phyloP scores from a whole-genome alignment of 1,140 invertebrate genomes.

The Drosophila willistoni region DNA sequence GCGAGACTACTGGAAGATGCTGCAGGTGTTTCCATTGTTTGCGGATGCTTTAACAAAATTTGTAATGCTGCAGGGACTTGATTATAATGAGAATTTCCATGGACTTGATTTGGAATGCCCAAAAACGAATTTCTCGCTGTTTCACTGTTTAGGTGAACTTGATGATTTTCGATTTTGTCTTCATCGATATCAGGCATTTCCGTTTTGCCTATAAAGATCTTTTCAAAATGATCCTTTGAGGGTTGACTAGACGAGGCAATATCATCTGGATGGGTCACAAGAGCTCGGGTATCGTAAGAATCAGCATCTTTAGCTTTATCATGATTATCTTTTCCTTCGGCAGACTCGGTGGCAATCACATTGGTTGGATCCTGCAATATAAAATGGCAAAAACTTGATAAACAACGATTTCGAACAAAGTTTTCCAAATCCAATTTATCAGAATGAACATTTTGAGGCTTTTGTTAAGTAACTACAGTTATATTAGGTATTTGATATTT shows the following conservation, averaged over 20 bases:
- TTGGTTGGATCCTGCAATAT: too few relatives aligned
- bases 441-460: too few relatives aligned
- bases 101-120: constrained; percentile 2
- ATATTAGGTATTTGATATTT: too few relatives aligned
- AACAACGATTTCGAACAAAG: too few relatives aligned
- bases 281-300: too few relatives aligned
- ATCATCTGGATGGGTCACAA: constrained; percentile 3
- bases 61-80: not conserved
- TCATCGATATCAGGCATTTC: constrained; percentile 35
- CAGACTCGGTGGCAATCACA: too few relatives aligned
- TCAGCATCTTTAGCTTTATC: too few relatives aligned
- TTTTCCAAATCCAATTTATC: not conserved
- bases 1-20: not conserved
- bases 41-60: not conserved
- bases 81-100: not conserved
- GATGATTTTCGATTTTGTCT: not conserved
- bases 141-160: not conserved
- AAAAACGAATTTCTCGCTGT: too few relatives aligned
- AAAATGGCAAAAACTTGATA: too few relatives aligned
- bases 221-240: constrained; percentile 28
- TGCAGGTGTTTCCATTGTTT: not conserved
- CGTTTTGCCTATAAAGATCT: constrained; percentile 38
- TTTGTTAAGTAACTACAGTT: too few relatives aligned
- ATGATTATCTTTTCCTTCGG: not conserved
- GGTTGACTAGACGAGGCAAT: not conserved